Percentiles rank a stretch among this genome's conserved stretches.
Evolutionary conservation across 2,113 vertebrate species (phyloP).

Genomic region (Mirza zaza): DNA sequence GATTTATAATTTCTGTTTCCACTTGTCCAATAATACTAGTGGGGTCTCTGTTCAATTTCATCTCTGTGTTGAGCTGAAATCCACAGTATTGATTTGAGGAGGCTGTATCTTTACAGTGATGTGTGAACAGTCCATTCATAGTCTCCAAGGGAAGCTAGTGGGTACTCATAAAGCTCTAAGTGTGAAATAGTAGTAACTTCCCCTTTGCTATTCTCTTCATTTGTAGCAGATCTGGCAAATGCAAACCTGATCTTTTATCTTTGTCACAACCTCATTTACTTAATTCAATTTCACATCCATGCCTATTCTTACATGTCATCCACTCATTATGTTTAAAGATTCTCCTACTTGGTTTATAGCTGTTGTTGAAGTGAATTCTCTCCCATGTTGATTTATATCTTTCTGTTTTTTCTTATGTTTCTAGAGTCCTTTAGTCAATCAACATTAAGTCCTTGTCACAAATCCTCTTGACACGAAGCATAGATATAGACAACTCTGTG

Average conservation of each 20-base stretch:
- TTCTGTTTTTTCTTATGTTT: background rate
- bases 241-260: background rate
- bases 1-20: background rate
- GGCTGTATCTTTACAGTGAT: too few relatives aligned
- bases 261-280: background rate
- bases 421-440: background rate
- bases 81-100: background rate
- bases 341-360: background rate
- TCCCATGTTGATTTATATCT: background rate
- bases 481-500: background rate
- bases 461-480: conserved; percentile 28
- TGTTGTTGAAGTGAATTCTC: background rate
- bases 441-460: conserved; percentile 5
- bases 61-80: background rate
- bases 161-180: background rate
- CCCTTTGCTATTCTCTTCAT: background rate
- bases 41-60: background rate
- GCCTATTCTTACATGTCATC: background rate
- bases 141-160: background rate
- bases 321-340: background rate
- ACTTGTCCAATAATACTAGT: too few relatives aligned
- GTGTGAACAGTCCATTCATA: too few relatives aligned
- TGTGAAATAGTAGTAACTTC: background rate
- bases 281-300: background rate
- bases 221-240: background rate